Conservation (phyloP, 1,140 invertebrate genomes). For the Portunus trituberculatus region DNA sequence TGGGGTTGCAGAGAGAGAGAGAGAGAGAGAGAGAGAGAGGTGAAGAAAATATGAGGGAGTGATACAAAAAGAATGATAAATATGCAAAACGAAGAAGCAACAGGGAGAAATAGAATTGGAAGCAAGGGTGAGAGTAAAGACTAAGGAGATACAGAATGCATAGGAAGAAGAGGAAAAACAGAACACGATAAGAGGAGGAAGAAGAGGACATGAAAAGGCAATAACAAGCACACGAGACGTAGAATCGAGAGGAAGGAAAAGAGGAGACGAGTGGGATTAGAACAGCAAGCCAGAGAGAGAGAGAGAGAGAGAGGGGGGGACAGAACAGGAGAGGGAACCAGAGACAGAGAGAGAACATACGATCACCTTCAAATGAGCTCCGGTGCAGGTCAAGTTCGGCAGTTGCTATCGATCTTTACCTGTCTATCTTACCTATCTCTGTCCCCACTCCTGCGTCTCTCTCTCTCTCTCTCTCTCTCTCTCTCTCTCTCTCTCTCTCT, state of each 20-base stretch:
- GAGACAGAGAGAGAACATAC: neutral
- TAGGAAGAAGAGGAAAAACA: neutral
- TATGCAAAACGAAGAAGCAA: too few species aligned
- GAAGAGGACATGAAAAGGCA: too few species aligned
- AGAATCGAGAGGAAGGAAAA: too few species aligned
- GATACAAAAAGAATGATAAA: too few species aligned
- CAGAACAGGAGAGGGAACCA: neutral
- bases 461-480: neutral
- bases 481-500: neutral
- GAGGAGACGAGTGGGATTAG: neutral
- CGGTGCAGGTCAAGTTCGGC: neutral
- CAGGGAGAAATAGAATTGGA: too few species aligned
- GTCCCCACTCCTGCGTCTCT: neutral
- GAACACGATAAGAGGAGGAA: neutral
- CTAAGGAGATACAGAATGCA: neutral
- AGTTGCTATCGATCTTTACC: neutral
- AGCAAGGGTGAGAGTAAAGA: neutral
- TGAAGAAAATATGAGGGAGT: too few species aligned
- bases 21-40: too few species aligned
- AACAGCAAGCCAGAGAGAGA: neutral
- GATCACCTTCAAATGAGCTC: slow-evolving; percentile 21
- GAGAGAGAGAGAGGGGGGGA: neutral
- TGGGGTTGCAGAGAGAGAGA: too few species aligned
- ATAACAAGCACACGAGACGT: too few species aligned
- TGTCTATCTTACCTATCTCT: neutral